These are phyloP conservation scores for Sander vitreus DNA, from an alignment of 2,113 vertebrate species.

Conservation along the genomic window DNA sequence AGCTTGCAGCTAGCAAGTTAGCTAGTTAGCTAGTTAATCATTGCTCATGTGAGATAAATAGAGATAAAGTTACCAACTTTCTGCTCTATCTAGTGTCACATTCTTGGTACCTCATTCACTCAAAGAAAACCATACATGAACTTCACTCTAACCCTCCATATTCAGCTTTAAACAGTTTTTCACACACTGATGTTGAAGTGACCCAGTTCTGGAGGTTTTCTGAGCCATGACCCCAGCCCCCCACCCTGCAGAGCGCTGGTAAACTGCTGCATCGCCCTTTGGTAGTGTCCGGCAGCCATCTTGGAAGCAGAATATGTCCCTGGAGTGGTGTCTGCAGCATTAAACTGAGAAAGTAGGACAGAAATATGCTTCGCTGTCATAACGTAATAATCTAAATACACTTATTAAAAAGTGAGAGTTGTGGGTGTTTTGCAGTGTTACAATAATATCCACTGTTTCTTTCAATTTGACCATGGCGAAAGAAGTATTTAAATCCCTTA, in stretches of 20 bases:
- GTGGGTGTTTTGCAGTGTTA: neutral
- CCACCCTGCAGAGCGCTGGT: constrained; percentile 36
- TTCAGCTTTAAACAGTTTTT: neutral
- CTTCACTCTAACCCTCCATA: neutral
- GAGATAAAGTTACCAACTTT: neutral
- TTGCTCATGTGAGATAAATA: neutral
- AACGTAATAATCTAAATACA: neutral
- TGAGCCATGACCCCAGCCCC: constrained; percentile 66
- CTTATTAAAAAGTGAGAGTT: neutral
- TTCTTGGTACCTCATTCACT: neutral
- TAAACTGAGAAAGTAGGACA: constrained; percentile 34
- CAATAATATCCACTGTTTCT: neutral
- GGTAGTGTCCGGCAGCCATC: constrained; percentile 56
- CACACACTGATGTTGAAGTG: constrained; percentile 8
- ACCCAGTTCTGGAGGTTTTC: constrained; percentile 40
- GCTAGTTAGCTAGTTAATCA: neutral
- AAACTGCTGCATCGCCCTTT: constrained; percentile 62
- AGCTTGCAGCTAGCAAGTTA: neutral
- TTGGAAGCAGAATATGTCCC: constrained; percentile 51
- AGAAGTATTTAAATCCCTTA: neutral
- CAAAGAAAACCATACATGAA: neutral
- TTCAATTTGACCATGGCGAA: neutral
- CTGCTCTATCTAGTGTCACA: neutral
- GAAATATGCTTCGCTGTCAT: neutral
- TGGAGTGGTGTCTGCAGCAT: neutral